Evolutionary conservation across 2,888 invertebrate species (phyloP).

Genomic region (Cheilosia vernalis): DNA sequence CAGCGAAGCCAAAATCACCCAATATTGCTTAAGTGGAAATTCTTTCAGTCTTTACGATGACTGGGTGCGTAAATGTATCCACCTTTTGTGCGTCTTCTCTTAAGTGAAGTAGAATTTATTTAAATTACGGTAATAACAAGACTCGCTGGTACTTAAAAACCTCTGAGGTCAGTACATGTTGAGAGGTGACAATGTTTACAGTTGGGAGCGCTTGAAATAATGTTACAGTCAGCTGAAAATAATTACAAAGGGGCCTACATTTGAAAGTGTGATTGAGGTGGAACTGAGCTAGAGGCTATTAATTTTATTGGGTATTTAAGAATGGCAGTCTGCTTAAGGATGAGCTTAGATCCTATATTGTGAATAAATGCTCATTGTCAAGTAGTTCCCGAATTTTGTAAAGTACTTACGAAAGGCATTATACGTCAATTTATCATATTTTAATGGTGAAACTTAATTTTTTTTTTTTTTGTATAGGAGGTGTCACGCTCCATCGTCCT

Average conservation of each 20-base stretch:
- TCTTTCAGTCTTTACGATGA: neutral
- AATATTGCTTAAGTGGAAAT: neutral
- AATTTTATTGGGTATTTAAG: no score
- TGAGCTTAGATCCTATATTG: no score
- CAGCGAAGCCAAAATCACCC: neutral
- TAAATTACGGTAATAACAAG: slow-evolving; percentile 25
- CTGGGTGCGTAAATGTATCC: neutral
- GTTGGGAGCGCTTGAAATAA: neutral
- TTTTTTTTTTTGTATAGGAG: no score
- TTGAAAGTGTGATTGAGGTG: no score
- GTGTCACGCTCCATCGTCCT: no score
- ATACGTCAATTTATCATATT: no score
- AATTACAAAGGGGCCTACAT: neutral
- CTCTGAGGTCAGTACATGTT: neutral
- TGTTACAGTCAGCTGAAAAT: neutral
- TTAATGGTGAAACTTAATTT: no score
- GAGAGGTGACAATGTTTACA: slow-evolving; percentile 3
- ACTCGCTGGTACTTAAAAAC: neutral
- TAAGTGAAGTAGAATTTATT: slow-evolving; percentile 13
- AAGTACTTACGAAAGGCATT: no score
- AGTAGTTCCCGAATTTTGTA: no score
- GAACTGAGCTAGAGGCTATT: no score
- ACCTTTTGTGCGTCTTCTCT: neutral
- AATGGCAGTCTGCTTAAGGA: no score
- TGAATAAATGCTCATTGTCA: no score